Percentiles rank a stretch among this genome's conserved stretches.
phyloP scores from a whole-genome alignment of 2,113 vertebrate species.

The Onychostoma macrolepis region DNA sequence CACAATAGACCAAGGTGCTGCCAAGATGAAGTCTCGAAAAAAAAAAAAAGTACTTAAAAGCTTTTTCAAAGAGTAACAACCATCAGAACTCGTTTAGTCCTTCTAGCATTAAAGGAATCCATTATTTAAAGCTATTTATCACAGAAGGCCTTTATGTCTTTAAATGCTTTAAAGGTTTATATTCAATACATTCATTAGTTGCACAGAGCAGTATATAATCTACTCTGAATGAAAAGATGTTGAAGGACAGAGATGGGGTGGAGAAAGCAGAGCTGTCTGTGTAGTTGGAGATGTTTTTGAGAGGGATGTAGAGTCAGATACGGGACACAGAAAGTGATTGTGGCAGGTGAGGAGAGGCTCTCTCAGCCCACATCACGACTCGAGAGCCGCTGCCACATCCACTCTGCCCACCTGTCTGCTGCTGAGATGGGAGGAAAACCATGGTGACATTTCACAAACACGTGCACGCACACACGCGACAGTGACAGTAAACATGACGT shows the following conservation, averaged over 20 bases:
- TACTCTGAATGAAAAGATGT: slow-evolving; percentile 19
- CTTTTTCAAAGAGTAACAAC: background rate
- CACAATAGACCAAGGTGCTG: slow-evolving; percentile 37
- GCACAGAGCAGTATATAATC: background rate
- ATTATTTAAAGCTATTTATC: slow-evolving; percentile 13
- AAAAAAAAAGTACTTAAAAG: background rate
- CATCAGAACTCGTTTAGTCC: background rate
- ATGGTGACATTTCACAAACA: slow-evolving; percentile 36
- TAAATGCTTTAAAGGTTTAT: background rate
- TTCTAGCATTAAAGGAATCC: background rate
- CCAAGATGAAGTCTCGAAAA: background rate
- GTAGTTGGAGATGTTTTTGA: slow-evolving; percentile 30
- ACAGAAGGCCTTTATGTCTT: background rate
- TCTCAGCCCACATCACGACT: slow-evolving; percentile 8
- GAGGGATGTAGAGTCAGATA: slow-evolving; percentile 35
- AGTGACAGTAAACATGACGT: background rate
- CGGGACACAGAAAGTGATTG: slow-evolving; percentile 35
- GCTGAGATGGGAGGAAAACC: slow-evolving; percentile 24
- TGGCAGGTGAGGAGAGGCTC: slow-evolving; percentile 41
- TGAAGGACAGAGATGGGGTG: slow-evolving; percentile 26
- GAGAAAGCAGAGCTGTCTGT: background rate
- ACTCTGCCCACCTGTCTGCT: slow-evolving; percentile 37
- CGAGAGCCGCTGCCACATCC: slow-evolving; percentile 18
- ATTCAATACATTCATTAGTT: background rate
- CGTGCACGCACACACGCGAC: slow-evolving; percentile 1